Evolutionary conservation across 2,797 vertebrate genomes (phyloP), one percentile per base, ranked within the genome.

Genomic region (Esox lucius): DNA sequence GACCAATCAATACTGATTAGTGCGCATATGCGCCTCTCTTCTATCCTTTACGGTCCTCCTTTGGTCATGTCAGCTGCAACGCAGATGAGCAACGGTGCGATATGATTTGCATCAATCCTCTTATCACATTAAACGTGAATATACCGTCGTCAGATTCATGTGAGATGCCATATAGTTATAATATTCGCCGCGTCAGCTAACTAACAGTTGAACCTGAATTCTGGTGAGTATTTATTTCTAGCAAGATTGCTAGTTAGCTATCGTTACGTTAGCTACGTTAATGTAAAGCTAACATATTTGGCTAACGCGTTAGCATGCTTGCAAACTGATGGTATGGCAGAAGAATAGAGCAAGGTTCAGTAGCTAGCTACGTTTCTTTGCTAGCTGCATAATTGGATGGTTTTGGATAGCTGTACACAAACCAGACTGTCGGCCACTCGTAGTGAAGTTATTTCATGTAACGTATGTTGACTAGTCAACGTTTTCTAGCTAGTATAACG

Each of bases 201-300:
- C 46, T 42, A 68, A 65, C 78, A 76, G 78, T 83, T 68, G 3
- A 75, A 19, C 64, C 79, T 75, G 70, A 59, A 72, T 15, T 66
- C 69, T 74, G 90, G 90, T 92, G 87, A 89, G 92, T 90, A 72
- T 83, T 8, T 61, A 61, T 11, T 42, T 39, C 5, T 39, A 39
- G 13, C 33, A 19, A 46, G 17, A 6, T 46, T 6, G 12, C 12
- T 31, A 33, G 35, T 17, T 53, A 49, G 64, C 80, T 39, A 62
- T 42, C 9, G 74, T n/a, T 5, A n/a, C 1, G 24, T 11, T n/a
- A 33, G 35, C 35, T 39, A 39, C 35, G 17, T 39, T 4, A 16
- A n/a, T 15, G 66, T n/a, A 15, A 22, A 61, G 56, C 56, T 4
- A 61, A 61, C 56, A 24, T n/a, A 7, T 61, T 22, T 61, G 12